phyloP scores from a whole-genome alignment of 2,113 vertebrate genomes.

The Cercopithecus mona region DNA sequence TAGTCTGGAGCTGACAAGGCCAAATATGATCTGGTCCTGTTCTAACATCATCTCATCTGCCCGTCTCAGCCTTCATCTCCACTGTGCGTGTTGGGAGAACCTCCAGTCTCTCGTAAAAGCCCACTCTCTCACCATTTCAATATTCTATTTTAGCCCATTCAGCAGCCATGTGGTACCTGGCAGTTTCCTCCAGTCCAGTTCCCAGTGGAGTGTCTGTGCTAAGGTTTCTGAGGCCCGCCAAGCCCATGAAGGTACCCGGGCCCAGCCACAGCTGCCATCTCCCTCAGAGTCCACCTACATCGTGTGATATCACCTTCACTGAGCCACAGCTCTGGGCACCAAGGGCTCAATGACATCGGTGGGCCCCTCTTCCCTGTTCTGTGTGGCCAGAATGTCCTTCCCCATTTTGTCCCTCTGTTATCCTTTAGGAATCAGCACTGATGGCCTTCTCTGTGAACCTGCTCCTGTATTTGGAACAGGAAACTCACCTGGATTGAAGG shows the following conservation, averaged over 20 bases:
- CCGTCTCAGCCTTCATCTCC: background rate
- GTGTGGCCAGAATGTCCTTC: background rate
- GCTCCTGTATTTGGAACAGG: background rate
- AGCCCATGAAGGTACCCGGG: background rate
- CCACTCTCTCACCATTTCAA: background rate
- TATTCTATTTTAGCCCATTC: background rate
- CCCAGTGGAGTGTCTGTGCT: background rate
- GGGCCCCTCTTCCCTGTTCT: background rate
- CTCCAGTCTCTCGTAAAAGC: background rate
- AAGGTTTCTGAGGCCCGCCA: background rate
- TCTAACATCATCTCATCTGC: background rate
- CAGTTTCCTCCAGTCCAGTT: background rate
- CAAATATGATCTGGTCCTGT: rapidly evolving
- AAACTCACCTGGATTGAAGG: background rate
- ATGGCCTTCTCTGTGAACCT: background rate
- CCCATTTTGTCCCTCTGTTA: background rate
- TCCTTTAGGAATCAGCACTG: background rate
- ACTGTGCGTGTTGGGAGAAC: background rate
- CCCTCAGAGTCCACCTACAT: background rate
- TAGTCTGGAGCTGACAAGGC: background rate
- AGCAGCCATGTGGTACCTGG: background rate
- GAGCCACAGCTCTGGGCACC: background rate
- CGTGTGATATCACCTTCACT: background rate
- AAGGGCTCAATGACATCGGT: background rate
- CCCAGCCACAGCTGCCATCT: background rate